These are phyloP conservation scores for Hippocampus abdominalis DNA, from an alignment of 2,113 vertebrate species.

Conservation along the genomic window DNA sequence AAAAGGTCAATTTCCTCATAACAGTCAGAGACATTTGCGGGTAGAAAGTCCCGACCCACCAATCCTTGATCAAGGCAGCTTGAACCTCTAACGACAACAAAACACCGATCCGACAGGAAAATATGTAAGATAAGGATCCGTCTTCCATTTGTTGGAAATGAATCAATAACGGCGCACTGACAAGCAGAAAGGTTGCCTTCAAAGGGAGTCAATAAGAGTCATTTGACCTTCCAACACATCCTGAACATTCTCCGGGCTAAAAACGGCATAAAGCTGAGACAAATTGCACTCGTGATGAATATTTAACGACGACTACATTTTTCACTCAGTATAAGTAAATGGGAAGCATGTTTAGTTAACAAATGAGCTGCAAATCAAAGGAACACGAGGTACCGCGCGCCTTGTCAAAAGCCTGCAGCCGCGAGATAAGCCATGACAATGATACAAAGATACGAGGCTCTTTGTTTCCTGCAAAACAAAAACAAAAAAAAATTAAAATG, in stretches of 20 bases:
- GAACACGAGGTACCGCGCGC: slow-evolving; percentile 40
- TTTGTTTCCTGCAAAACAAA: slow-evolving; percentile 42
- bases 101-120: neutral
- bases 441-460: slow-evolving; percentile 50
- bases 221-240: slow-evolving; percentile 26
- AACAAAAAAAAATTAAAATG: slow-evolving; percentile 39
- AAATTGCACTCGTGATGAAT: slow-evolving; percentile 62
- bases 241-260: slow-evolving; percentile 45
- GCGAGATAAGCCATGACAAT: slow-evolving; percentile 59
- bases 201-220: slow-evolving; percentile 47
- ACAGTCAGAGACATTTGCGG: neutral
- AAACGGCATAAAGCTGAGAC: slow-evolving; percentile 53
- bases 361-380: slow-evolving; percentile 53
- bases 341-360: slow-evolving; percentile 64
- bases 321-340: slow-evolving; percentile 62
- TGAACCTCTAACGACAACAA: neutral
- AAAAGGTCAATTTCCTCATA: slow-evolving; percentile 52
- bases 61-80: neutral
- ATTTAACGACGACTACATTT: slow-evolving; percentile 64
- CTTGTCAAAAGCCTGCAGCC: slow-evolving; percentile 63
- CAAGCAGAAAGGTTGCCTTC: slow-evolving; percentile 13
- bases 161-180: slow-evolving; percentile 29
- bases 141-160: slow-evolving; percentile 9
- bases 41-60: too few relatives aligned
- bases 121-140: neutral